Conservation (phyloP, 2,888 invertebrate species). For the Blastobasis lacticolella region DNA sequence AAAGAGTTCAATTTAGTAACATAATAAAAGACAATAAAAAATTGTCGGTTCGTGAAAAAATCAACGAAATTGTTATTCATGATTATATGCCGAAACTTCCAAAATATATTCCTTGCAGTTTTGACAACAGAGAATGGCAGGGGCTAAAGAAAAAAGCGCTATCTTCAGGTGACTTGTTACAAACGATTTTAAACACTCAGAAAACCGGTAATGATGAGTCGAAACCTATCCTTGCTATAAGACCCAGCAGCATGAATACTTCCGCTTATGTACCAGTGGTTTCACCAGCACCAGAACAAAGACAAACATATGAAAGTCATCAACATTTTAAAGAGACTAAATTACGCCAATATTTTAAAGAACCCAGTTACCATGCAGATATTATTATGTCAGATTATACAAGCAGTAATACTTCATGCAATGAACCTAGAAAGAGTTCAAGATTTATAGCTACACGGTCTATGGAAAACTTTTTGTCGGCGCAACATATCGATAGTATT, state of each 20-base stretch:
- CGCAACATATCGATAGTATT: slow-evolving; percentile 9
- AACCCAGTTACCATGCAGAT: slow-evolving; percentile 4
- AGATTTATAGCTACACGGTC: slow-evolving; percentile 31
- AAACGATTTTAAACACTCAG: slow-evolving; percentile 34
- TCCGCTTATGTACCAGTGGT: background rate
- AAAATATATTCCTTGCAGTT: background rate
- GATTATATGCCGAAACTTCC: slow-evolving; percentile 15
- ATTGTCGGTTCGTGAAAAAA: slow-evolving; percentile 15
- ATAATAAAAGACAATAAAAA: slow-evolving; percentile 17
- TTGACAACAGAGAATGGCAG: slow-evolving; percentile 1
- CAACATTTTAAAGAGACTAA: slow-evolving; percentile 12
- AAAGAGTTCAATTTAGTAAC: slow-evolving; percentile 18
- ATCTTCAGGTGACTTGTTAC: slow-evolving; percentile 45
- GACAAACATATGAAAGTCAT: slow-evolving; percentile 41
- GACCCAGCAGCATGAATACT: too few species aligned
- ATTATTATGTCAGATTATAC: slow-evolving; percentile 7
- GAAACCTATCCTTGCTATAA: too few species aligned
- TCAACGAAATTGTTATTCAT: slow-evolving; percentile 22
- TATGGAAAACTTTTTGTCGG: slow-evolving; percentile 27
- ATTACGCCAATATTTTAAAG: slow-evolving; percentile 6
- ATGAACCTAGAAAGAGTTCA: too few species aligned
- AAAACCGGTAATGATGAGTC: slow-evolving; percentile 1
- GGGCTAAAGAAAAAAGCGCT: slow-evolving; percentile 14
- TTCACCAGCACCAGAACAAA: slow-evolving; percentile 5
- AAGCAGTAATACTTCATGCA: slow-evolving; percentile 2